Percentiles rank a stretch among this genome's conserved stretches.
phyloP scores from a whole-genome alignment of 2,113 vertebrate genomes.

The Microcebus murinus region DNA sequence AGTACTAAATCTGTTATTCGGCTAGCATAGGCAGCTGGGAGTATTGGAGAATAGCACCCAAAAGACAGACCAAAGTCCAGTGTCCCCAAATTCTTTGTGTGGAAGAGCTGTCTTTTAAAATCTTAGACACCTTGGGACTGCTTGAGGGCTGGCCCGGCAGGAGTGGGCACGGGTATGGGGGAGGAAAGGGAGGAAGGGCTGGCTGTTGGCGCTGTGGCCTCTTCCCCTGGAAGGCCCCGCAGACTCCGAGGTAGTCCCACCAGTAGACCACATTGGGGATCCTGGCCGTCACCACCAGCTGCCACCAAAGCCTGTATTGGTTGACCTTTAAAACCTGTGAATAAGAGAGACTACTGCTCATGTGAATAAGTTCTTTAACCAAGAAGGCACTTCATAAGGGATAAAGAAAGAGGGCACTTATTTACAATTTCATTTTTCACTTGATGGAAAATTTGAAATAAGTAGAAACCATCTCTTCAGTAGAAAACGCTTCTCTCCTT shows the following conservation, averaged over 20 bases:
- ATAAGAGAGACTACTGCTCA: not conserved
- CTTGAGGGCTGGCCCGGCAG: not conserved
- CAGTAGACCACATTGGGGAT: too few relatives aligned
- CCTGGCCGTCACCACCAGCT: not conserved
- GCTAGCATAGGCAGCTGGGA: not conserved
- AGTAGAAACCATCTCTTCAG: not conserved
- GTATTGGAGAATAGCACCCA: not conserved
- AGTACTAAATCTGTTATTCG: not conserved
- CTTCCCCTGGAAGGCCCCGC: not conserved
- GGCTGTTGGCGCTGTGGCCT: not conserved
- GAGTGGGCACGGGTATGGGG: not conserved
- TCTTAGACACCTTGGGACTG: not conserved
- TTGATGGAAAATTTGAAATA: slow-evolving; percentile 74
- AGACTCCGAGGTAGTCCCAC: not conserved
- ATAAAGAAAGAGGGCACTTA: not conserved
- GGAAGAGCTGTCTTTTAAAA: not conserved
- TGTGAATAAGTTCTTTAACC: not conserved
- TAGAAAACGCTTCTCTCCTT: slow-evolving; percentile 53
- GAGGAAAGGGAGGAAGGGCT: too few relatives aligned
- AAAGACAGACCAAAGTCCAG: not conserved
- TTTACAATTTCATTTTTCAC: slow-evolving; percentile 63
- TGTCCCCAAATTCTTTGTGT: not conserved
- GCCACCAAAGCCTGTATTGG: not conserved
- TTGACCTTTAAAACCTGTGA: not conserved
- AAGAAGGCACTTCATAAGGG: slow-evolving; percentile 1